Evolutionary conservation across 2,797 vertebrate genomes (phyloP), one percentile per base, ranked within the genome.

Genomic region (Betta splendens): DNA sequence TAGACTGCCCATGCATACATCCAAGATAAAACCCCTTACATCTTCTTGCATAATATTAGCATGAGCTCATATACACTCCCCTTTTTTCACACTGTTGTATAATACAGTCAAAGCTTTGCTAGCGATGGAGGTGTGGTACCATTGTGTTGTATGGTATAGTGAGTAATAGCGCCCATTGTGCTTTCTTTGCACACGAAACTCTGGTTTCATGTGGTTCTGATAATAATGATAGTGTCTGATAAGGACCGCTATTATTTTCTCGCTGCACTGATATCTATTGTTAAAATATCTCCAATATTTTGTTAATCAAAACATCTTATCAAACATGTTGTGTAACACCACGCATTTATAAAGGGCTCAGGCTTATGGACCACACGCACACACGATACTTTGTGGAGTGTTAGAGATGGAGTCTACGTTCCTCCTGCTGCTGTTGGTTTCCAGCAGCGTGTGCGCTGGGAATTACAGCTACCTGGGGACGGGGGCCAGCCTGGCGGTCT

Each of bases 401-500:
- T 33, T 12, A 2, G n/a, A 53, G 33, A 66, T 48, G 60, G 20
- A 56, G 35, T 9, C 5, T 2, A 4, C 64, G 12, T 35, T 68
- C 51, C 10, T 44, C 17, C 10, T 69, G 35, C 47, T 75, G 59
- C 39, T 64, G 53, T 35, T 50, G 36, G 37, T 64, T 61, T 69
- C 48, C 42, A 43, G 28, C 18, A 25, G 64, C 20, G n/a, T 42
- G 36, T 60, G 65, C 23, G 5, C 18, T 52, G 67, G 75, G 45
- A 79, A 52, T 43, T 33, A 32, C 58, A 64, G 42, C 66, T 10
- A 51, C 21, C 65, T 32, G 31, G 62, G 62, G 53, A 77, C 44
- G 3, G 51, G 60, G 50, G 38, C 57, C 62, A 54, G 51, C 28
- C 46, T 53, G 18, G 47, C 55, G 2, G 40, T 48, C 45, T 77